Percentiles rank a stretch among this genome's conserved stretches.
Evolutionary conservation across 1,140 invertebrate species (phyloP).

Genomic region (Triops cancriformis): DNA sequence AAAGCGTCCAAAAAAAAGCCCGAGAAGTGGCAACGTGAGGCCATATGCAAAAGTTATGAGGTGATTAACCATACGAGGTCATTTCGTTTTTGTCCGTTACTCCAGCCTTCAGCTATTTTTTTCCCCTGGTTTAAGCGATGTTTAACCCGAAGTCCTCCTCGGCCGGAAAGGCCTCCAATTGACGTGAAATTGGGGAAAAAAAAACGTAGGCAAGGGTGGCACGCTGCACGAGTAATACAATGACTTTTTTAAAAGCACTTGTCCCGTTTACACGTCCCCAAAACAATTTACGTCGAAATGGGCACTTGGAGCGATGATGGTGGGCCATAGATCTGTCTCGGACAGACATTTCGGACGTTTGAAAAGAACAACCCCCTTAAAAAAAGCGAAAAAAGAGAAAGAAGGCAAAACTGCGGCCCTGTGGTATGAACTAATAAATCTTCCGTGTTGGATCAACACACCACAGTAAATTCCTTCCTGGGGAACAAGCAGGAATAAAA

Average conservation of each 20-base stretch:
- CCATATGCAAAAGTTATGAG: background rate
- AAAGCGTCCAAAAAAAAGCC: background rate
- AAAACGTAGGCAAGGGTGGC: background rate
- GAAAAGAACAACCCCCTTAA: background rate
- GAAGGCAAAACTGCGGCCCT: background rate
- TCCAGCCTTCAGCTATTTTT: background rate
- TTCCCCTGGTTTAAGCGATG: background rate
- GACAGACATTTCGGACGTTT: background rate
- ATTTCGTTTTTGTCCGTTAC: background rate
- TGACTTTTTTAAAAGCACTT: conserved; percentile 4
- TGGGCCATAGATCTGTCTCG: background rate
- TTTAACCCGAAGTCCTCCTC: background rate
- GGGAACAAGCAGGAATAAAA: background rate
- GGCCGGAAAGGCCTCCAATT: background rate
- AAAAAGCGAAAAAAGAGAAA: background rate
- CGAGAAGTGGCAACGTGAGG: background rate
- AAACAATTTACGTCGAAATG: conserved; percentile 1
- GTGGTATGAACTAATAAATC: background rate
- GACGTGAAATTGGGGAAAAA: background rate
- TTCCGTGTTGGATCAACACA: background rate
- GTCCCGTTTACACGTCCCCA: background rate
- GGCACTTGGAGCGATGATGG: conserved; percentile 8
- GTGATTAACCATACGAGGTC: conserved; percentile 1
- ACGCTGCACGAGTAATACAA: background rate
- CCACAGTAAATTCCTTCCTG: background rate